These are phyloP conservation scores for Gari tellinella DNA, from an alignment of 2,888 invertebrate genomes.

Conservation along the genomic window DNA sequence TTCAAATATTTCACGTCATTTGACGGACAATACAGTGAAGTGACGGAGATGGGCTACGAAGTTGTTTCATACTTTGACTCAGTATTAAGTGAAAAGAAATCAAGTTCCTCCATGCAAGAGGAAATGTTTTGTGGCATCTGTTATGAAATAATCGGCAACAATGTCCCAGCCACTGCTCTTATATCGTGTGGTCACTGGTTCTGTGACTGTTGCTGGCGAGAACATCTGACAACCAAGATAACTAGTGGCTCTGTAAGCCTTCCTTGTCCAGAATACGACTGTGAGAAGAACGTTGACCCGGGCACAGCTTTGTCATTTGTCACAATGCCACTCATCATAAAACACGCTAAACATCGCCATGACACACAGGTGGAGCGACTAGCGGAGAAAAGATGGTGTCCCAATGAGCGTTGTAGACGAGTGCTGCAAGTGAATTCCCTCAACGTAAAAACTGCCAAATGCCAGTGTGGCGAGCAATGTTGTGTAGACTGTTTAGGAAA, in stretches of 20 bases:
- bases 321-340: constrained; percentile 37
- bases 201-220: constrained; percentile 67
- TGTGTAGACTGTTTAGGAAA: constrained; percentile 64
- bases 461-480: constrained; percentile 58
- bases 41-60: constrained; percentile 15
- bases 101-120: constrained; percentile 35
- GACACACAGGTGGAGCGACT: constrained; percentile 53
- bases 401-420: constrained; percentile 63
- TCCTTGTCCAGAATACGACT: constrained; percentile 64
- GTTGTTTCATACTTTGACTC: constrained; percentile 19
- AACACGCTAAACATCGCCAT: constrained; percentile 40
- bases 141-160: constrained; percentile 46
- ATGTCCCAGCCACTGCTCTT: constrained; percentile 50
- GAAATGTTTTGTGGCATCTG: constrained; percentile 61
- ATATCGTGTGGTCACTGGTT: constrained; percentile 68
- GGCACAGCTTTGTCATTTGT: constrained; percentile 47
- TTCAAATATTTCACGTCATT: constrained; percentile 7
- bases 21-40: background rate
- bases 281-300: constrained; percentile 45
- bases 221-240: constrained; percentile 53
- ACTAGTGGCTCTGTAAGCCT: constrained; percentile 34
- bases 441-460: constrained; percentile 44
- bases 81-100: constrained; percentile 1
- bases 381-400: constrained; percentile 62
- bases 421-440: constrained; percentile 38